Evolutionary conservation across 2,113 vertebrate genomes (phyloP).

Genomic region (Brachyhypopomus occidentalis): DNA sequence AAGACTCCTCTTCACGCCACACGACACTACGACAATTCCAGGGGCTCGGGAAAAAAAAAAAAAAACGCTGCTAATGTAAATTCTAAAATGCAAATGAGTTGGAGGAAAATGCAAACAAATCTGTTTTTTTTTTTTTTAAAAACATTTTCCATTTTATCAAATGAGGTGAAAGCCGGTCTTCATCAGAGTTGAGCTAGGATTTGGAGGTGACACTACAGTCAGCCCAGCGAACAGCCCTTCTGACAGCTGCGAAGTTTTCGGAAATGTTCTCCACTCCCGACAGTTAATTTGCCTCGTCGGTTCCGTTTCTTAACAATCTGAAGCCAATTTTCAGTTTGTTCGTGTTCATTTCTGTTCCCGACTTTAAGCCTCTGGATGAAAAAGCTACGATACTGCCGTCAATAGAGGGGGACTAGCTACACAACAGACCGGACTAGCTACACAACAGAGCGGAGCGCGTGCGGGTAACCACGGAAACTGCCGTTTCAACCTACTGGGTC

Average conservation of each 20-base stretch:
- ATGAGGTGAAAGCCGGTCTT: too few relatives aligned
- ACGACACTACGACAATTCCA: constrained; percentile 15
- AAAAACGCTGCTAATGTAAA: not conserved
- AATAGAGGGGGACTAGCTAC: not conserved
- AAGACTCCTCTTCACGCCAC: not conserved
- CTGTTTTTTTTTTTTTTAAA: not conserved
- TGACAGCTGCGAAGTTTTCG: not conserved
- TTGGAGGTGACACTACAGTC: too few relatives aligned
- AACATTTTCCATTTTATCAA: too few relatives aligned
- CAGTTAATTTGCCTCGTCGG: not conserved
- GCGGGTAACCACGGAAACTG: constrained; percentile 24
- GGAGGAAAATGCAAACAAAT: not conserved
- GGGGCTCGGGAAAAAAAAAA: not conserved
- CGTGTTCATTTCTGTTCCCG: not conserved
- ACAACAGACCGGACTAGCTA: constrained; percentile 15
- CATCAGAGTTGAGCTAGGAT: too few relatives aligned
- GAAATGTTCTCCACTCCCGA: too few relatives aligned
- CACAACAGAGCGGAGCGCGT: constrained; percentile 12
- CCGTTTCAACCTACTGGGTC: constrained; percentile 18
- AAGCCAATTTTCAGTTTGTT: not conserved
- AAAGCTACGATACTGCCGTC: not conserved
- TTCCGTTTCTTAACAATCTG: not conserved
- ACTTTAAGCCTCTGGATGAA: not conserved
- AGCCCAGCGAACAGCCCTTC: not conserved
- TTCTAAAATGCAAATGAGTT: too few relatives aligned